Evolutionary conservation across 2,113 vertebrate species (phyloP), one percentile per base, ranked within the genome.

Genomic region (Tupaia chinensis): DNA sequence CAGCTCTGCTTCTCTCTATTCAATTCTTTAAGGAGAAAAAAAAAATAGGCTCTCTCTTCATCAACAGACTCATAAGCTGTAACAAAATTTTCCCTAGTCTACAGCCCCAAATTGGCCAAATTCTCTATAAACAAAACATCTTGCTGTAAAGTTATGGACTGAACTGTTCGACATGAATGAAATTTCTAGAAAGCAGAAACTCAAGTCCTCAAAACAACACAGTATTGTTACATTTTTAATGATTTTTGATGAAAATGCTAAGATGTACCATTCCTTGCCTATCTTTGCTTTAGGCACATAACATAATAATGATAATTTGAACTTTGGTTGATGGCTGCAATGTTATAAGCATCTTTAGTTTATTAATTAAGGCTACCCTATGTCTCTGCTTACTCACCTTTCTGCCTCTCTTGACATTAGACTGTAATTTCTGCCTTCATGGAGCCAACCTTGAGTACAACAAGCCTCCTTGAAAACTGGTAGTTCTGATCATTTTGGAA

Each of bases 181-280:
- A 73, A 83, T 44, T 84, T 93, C 66, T 20, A 87, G 16, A 20
- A 87, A 92, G 79, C 2, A 70, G 44, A 96, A 65, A 19, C 65
- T 56, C 32, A 82, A 56, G 8, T 19, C 23, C 27, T 78, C 23
- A 34, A 14, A 69, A 87, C 22, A 65, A 44, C 92, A 86, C 2
- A 93, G 4, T 53, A 8, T 25, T 80, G 83, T 87, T 29, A 80
- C 14, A 91, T 86, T 89, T 65, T 63, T 79, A 86, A 79, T 72
- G 85, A 74, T 58, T 87, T 89, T 87, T 89, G 60, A 92, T 22
- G 19, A 89, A 94, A 89, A 14, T 94, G 70, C 72, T 58, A 92
- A 65, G 92, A 56, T 74, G 22, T 15, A 70, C 5, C 20, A 80
- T 66, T 4, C 3, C 2, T 85, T 81, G 11, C 25, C 54, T 9